Evolutionary conservation across 2,888 invertebrate genomes (phyloP), one percentile per base, ranked within the genome.

Genomic region (Sinohyriopsis cumingii): DNA sequence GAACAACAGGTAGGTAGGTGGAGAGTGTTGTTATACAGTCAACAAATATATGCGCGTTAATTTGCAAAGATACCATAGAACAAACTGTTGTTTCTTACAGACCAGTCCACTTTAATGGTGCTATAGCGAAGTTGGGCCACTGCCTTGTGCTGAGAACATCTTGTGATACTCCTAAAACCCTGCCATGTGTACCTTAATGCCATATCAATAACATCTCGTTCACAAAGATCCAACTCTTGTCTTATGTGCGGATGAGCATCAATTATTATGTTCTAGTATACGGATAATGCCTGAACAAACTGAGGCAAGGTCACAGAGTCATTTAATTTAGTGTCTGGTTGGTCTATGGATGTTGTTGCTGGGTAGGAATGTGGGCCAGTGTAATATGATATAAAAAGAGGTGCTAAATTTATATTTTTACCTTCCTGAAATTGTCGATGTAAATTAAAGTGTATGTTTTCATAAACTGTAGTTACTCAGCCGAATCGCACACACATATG

Each of bases 201-300:
- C 28, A 28, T 28, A 28, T 28, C 28, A 28, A 28, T 28, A 28
- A 28, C 28, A 28, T 28, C 28, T 28, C 28, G 28, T 28, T 28
- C 28, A 28, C 3, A 5, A 28, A 28, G 1, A 28, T 5, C 28
- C 3, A 28, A 5, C 28, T 28, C 28, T 28, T 28, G 28, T 5
- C 28, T 28, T 28, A 0, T 28, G 5, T 28, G 28, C 6, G 69
- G 66, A 54, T 62, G 59, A 20, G 61, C 72, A n/a, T 55, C 22
- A 60, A 63, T 65, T 69, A 72, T 62, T 18, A 72, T 64, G 33
- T 64, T 69, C 63, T 72, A 68, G n/a, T 66, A 72, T 25, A 67
- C 69, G 2, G 68, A 66, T 53, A 72, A 69, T 7, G 68, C 72
- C 33, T 66, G 72, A 5, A 72, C 66, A 63, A 69, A 66, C 28